Base-by-base conservation (phyloP, 2,888 invertebrate genomes). In the Spialia ferax region DNA sequence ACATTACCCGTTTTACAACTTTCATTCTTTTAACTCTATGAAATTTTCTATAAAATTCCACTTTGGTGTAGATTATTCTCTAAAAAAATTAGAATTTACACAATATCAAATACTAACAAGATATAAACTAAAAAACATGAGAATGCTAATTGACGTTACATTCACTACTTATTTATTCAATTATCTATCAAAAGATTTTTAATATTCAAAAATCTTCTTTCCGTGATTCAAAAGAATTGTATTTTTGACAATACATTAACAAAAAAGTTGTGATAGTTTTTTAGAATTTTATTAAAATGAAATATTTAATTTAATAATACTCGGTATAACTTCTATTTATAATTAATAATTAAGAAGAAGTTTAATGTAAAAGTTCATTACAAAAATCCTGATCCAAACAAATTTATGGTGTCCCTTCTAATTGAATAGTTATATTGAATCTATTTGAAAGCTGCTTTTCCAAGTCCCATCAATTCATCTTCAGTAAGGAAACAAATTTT, bases 401-500 rank as follows among this genome's bases (percentile, higher is more conserved):
- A 8, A 18, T 1, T 18, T 45, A 32, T 56, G 56, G 63, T 56
- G 11, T 5, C 20, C 20, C n/a, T 45, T 48, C 26, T 0, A 45
- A 63, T 42, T 63, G 42, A 63, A 63, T 56, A 63, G 45, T 15
- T 15, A 20, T 45, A 63, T 63, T 55, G 56, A 56, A 63, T 55
- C 56, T 18, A 45, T 45, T 56, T 48, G 56, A 26, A 63, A 63
- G 56, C 55, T 63, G 45, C 45, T 45, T 63, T 56, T 10, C 45
- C 20, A 32, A 56, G 56, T 56, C 29, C 63, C 13, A 63, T 48
- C 55, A 45, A 32, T 45, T 56, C 63, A 55, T 18, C 26, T 55
- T 35, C 2, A 15, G 42, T 11, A 32, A 45, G 56, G 54, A 55
- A 63, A 56, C 63, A 48, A 55, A n/a, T 63, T 56, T 55, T 56